These are phyloP conservation scores for Geotrupes spiniger DNA, from an alignment of 2,888 invertebrate species.

Conservation along the genomic window DNA sequence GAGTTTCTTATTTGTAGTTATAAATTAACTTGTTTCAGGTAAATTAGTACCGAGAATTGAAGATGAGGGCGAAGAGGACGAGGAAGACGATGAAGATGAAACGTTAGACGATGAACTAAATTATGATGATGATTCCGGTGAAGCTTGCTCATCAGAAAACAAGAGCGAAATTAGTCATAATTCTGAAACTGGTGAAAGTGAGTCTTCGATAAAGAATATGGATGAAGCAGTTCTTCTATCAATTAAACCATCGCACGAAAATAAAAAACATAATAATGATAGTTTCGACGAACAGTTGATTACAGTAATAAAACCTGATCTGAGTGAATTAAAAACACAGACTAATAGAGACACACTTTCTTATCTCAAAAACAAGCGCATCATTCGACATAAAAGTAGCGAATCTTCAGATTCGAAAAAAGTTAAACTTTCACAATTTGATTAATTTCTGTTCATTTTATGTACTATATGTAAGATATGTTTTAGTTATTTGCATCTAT, in stretches of 20 bases:
- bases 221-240: conserved; percentile 22
- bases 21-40: conserved; percentile 44
- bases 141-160: background rate
- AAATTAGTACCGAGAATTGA: conserved; percentile 52
- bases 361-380: conserved; percentile 48
- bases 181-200: conserved; percentile 29
- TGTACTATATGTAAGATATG: background rate
- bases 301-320: conserved; percentile 35
- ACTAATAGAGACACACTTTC: conserved; percentile 44
- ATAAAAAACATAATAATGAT: conserved; percentile 23
- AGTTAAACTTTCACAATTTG: conserved; percentile 21
- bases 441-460: background rate
- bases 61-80: conserved; percentile 28
- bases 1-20: background rate
- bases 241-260: conserved; percentile 34
- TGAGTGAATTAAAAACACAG: conserved; percentile 40
- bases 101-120: conserved; percentile 32
- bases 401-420: conserved; percentile 38
- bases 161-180: background rate
- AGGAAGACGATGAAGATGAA: conserved; percentile 33
- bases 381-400: conserved; percentile 43
- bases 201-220: conserved; percentile 9
- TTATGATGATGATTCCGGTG: background rate
- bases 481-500: conserved; percentile 3
- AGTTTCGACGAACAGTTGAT: conserved; percentile 32